These are phyloP conservation scores for Acridotheres tristis DNA, from an alignment of 2,797 vertebrate genomes.

Conservation along the genomic window DNA sequence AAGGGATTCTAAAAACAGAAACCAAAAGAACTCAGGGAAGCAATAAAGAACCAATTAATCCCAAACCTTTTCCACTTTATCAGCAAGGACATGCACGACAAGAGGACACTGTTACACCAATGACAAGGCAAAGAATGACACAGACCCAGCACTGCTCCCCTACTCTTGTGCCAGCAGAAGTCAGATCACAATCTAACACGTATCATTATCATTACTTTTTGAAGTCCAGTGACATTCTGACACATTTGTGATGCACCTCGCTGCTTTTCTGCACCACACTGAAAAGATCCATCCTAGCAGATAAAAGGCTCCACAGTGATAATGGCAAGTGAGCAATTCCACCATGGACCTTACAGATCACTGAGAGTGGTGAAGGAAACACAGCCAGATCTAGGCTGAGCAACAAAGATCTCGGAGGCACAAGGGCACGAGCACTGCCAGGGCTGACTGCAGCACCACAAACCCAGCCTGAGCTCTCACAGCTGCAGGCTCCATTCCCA, in stretches of 20 bases:
- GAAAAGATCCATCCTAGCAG: neutral
- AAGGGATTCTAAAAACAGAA: neutral
- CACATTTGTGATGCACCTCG: too few relatives aligned
- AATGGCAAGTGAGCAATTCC: neutral
- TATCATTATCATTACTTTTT: rapidly evolving
- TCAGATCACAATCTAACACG: neutral
- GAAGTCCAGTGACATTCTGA: neutral
- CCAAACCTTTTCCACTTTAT: neutral
- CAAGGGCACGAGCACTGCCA: neutral
- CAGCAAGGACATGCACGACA: neutral
- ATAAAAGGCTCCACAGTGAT: neutral
- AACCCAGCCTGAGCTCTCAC: neutral
- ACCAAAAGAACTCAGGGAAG: neutral
- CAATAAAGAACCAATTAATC: neutral
- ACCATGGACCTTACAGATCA: neutral
- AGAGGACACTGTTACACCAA: too few relatives aligned
- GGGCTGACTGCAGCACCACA: neutral
- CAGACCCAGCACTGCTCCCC: neutral
- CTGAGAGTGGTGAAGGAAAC: neutral
- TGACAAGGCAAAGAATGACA: neutral
- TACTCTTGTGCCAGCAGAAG: neutral
- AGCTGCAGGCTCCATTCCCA: neutral
- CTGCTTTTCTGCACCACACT: neutral
- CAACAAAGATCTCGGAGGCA: neutral
- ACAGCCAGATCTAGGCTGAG: neutral